Evolutionary conservation across 1,140 invertebrate genomes (phyloP).

Genomic region (Aphaenogaster rudis): DNA sequence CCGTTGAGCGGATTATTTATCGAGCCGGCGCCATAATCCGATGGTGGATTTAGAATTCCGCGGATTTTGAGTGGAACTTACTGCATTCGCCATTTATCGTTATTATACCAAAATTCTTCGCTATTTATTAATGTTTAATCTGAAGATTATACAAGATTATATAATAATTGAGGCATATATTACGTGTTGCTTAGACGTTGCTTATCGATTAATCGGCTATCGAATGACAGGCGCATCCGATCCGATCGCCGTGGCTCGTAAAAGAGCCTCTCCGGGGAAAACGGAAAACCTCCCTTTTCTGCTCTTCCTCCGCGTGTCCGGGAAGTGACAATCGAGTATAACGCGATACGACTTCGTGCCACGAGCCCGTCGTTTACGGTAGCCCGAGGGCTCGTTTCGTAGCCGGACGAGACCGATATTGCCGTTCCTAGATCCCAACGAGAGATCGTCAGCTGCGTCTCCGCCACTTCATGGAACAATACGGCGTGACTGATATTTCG

Average conservation of each 20-base stretch:
- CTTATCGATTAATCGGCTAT: not conserved
- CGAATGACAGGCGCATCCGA: not conserved
- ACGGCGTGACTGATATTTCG: slow-evolving; percentile 8
- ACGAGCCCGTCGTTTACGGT: slow-evolving; percentile 44
- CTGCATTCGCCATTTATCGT: not conserved
- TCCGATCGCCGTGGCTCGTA: slow-evolving; percentile 15
- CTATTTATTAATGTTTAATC: slow-evolving; percentile 28
- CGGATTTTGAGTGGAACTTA: not conserved
- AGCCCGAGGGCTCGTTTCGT: slow-evolving; percentile 42
- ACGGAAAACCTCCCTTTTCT: not conserved
- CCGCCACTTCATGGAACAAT: slow-evolving; percentile 7
- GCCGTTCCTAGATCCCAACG: slow-evolving; percentile 2
- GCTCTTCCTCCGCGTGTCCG: slow-evolving; percentile 6
- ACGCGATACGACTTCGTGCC: slow-evolving; percentile 49
- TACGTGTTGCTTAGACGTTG: not conserved
- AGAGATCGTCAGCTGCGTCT: slow-evolving; percentile 22
- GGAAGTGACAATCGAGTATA: slow-evolving; percentile 47
- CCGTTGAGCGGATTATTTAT: slow-evolving; percentile 39
- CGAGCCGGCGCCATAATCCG: slow-evolving; percentile 20
- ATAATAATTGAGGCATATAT: not conserved
- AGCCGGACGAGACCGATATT: not conserved
- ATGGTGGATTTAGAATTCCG: not conserved
- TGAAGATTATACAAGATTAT: not conserved
- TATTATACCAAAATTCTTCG: not conserved
- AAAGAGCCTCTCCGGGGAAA: slow-evolving; percentile 47